These are phyloP conservation scores for Corythornis vintsioides DNA, from an alignment of 2,113 vertebrate genomes.

Conservation along the genomic window DNA sequence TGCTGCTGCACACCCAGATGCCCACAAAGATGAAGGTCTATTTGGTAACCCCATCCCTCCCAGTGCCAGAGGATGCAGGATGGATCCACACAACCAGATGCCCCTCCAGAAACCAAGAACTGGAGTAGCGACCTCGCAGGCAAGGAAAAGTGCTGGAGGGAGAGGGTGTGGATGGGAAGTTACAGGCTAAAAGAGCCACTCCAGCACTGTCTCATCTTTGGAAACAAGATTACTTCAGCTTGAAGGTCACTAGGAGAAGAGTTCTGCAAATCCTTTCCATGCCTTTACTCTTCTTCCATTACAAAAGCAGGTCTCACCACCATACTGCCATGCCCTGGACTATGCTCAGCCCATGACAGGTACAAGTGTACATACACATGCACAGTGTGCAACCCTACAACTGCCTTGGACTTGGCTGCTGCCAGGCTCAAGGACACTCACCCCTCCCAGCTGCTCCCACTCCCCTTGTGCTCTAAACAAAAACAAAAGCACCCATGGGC, in stretches of 20 bases:
- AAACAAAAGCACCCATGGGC: not conserved
- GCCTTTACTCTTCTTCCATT: not conserved
- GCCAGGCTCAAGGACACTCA: not conserved
- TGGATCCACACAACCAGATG: not conserved
- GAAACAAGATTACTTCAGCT: not conserved
- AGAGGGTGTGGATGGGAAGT: accelerated
- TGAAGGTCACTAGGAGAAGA: not conserved
- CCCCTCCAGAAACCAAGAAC: not conserved
- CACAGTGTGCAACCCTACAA: not conserved
- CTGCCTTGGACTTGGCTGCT: not conserved
- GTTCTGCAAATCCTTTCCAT: not conserved
- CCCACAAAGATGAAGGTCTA: not conserved
- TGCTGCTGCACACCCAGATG: not conserved
- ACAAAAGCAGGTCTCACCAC: not conserved
- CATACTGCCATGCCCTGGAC: not conserved
- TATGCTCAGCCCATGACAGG: accelerated
- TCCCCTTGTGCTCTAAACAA: not conserved
- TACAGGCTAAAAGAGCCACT: not conserved
- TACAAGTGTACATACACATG: accelerated
- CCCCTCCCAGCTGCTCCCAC: not conserved
- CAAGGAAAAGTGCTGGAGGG: not conserved
- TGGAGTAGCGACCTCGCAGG: accelerated
- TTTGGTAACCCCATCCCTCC: not conserved
- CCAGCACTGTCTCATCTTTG: not conserved
- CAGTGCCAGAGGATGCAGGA: not conserved